Percentiles rank a stretch among this genome's conserved stretches.
Evolutionary conservation across 2,888 invertebrate genomes (phyloP).

Genomic region (Trilocha varians): DNA sequence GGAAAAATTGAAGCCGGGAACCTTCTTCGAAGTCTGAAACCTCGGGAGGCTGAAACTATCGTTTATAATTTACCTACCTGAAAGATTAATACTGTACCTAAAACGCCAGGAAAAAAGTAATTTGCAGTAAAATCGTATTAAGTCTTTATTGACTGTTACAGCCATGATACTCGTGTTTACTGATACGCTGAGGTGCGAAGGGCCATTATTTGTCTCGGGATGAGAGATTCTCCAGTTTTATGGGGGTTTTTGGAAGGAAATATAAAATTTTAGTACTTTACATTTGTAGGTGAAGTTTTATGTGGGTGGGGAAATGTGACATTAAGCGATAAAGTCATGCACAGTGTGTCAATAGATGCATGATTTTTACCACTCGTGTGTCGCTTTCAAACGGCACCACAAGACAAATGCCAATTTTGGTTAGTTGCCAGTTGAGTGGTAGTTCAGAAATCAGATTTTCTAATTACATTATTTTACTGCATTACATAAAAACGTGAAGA

Average conservation of each 20-base stretch:
- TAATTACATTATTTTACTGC: too few relatives aligned
- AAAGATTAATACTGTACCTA: constrained; percentile 1
- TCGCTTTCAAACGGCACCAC: too few relatives aligned
- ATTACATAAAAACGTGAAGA: too few relatives aligned
- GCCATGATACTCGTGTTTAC: background rate
- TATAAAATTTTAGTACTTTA: background rate
- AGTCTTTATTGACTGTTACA: background rate
- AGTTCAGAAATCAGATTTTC: too few relatives aligned
- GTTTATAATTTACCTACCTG: constrained; percentile 3
- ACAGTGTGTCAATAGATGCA: too few relatives aligned
- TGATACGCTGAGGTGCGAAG: background rate
- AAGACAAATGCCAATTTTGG: too few relatives aligned
- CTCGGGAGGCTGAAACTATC: background rate
- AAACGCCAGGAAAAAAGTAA: background rate
- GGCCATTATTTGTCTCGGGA: background rate
- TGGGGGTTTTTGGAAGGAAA: background rate
- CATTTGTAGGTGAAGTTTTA: background rate
- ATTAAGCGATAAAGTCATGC: too few relatives aligned
- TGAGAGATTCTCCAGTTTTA: background rate
- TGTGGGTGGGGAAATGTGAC: too few relatives aligned
- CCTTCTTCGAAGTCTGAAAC: background rate
- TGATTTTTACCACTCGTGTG: too few relatives aligned
- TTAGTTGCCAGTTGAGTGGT: too few relatives aligned
- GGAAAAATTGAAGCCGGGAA: constrained; percentile 7
- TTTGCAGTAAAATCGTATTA: background rate